Evolutionary conservation across 1,140 invertebrate species (phyloP).

Genomic region (Neodiprion fabricii): DNA sequence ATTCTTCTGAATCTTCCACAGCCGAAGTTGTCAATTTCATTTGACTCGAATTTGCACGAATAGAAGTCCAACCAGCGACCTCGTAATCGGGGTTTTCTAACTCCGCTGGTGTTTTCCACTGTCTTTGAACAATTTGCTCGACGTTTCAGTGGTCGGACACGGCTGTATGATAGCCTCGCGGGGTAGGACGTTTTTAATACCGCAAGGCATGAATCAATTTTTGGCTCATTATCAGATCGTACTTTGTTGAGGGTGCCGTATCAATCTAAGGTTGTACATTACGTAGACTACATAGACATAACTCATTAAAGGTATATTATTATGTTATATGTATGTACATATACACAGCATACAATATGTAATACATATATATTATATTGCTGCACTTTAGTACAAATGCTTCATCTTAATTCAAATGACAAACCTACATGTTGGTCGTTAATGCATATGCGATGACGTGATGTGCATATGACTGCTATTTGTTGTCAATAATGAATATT

Average conservation of each 20-base stretch:
- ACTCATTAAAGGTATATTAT: slow-evolving; percentile 39
- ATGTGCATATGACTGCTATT: slow-evolving; percentile 45
- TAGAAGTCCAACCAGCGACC: too few relatives aligned
- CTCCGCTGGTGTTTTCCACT: too few relatives aligned
- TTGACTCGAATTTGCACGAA: too few relatives aligned
- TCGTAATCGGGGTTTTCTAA: too few relatives aligned
- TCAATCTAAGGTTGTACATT: slow-evolving; percentile 55
- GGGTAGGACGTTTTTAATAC: too few relatives aligned
- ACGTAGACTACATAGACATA: slow-evolving; percentile 48
- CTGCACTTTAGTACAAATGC: slow-evolving; percentile 61
- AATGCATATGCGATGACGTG: slow-evolving; percentile 39
- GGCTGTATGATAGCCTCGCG: too few relatives aligned
- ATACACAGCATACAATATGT: slow-evolving; percentile 32
- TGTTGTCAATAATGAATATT: slow-evolving; percentile 28
- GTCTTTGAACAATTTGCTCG: too few relatives aligned
- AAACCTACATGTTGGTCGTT: slow-evolving; percentile 44
- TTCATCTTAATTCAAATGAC: slow-evolving; percentile 51
- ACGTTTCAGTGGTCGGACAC: too few relatives aligned
- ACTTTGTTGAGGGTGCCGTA: slow-evolving; percentile 38
- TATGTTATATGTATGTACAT: slow-evolving; percentile 45
- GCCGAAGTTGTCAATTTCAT: neutral
- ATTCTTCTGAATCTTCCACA: neutral
- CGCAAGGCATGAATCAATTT: too few relatives aligned
- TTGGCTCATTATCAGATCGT: neutral
- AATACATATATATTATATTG: slow-evolving; percentile 48